Conservation (phyloP, 2,888 invertebrate species). For the Anaspis maculata region DNA sequence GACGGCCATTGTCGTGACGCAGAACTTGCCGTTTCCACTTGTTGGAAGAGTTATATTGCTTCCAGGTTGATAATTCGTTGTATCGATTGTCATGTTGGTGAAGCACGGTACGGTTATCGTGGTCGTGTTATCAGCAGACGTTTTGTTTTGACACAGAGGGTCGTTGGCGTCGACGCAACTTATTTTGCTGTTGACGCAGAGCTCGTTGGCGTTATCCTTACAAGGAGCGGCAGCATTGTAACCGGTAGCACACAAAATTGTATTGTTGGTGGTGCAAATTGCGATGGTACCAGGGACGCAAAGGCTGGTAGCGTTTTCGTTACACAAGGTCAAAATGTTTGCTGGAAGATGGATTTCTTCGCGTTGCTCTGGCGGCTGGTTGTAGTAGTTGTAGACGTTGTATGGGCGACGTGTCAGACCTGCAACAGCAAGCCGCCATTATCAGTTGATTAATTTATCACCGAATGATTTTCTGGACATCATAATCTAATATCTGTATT, state of each 20-base stretch:
- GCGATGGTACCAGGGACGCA: conserved; percentile 32
- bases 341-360: conserved; percentile 33
- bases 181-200: conserved; percentile 29
- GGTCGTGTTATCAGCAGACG: conserved; percentile 19
- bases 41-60: conserved; percentile 3
- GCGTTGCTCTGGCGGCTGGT: conserved; percentile 25
- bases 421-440: too few relatives aligned
- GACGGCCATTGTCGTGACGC: conserved; percentile 35
- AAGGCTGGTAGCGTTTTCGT: conserved; percentile 30
- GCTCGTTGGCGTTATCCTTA: conserved; percentile 22
- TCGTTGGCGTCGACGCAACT: conserved; percentile 26
- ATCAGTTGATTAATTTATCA: too few relatives aligned
- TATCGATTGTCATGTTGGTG: conserved; percentile 30
- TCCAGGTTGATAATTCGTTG: conserved; percentile 2
- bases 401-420: conserved; percentile 28
- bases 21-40: conserved; percentile 25
- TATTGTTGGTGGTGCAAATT: conserved; percentile 33
- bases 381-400: conserved; percentile 35
- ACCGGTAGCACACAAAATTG: conserved; percentile 33
- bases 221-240: conserved; percentile 29
- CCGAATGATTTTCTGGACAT: too few relatives aligned
- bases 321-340: conserved; percentile 31
- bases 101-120: conserved; percentile 32
- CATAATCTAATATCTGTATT: too few relatives aligned
- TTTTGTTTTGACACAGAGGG: conserved; percentile 27